phyloP scores from a whole-genome alignment of 2,888 invertebrate genomes.

The Cephus pygmeus region DNA sequence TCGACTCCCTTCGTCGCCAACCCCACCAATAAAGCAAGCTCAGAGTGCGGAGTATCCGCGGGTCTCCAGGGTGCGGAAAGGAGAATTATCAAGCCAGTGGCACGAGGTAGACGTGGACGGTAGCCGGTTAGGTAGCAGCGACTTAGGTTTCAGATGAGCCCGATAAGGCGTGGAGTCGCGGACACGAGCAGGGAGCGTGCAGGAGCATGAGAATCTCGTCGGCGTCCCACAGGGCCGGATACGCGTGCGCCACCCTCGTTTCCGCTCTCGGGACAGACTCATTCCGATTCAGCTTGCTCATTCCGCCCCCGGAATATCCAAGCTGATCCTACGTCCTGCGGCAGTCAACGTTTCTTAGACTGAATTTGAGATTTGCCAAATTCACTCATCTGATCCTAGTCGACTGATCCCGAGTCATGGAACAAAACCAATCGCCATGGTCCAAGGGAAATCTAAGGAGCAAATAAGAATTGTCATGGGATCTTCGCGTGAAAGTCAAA shows the following conservation, averaged over 20 bases:
- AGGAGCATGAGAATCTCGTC: background rate
- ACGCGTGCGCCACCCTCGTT: constrained; percentile 56
- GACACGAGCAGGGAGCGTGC: constrained; percentile 1
- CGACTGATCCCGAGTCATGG: background rate
- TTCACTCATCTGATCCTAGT: too few species aligned
- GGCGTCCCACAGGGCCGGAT: constrained; percentile 54
- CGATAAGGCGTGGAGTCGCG: constrained; percentile 2
- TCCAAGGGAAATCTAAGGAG: background rate
- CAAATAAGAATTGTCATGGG: background rate
- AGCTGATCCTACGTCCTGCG: constrained; percentile 28
- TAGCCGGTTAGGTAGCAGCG: constrained; percentile 6
- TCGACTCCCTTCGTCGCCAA: background rate
- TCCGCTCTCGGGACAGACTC: constrained; percentile 52
- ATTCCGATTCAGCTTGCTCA: constrained; percentile 52
- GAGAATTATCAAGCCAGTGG: background rate
- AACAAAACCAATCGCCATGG: background rate
- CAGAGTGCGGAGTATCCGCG: background rate
- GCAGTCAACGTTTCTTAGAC: too few species aligned
- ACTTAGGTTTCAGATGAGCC: constrained; percentile 9
- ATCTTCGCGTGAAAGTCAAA: background rate
- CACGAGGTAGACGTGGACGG: background rate
- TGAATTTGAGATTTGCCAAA: background rate
- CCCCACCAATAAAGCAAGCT: background rate
- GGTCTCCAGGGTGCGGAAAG: background rate
- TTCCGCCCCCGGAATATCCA: constrained; percentile 56